Evolutionary conservation across 2,888 invertebrate genomes (phyloP), one percentile per base, ranked within the genome.

Genomic region (Drosophila pegasa): DNA sequence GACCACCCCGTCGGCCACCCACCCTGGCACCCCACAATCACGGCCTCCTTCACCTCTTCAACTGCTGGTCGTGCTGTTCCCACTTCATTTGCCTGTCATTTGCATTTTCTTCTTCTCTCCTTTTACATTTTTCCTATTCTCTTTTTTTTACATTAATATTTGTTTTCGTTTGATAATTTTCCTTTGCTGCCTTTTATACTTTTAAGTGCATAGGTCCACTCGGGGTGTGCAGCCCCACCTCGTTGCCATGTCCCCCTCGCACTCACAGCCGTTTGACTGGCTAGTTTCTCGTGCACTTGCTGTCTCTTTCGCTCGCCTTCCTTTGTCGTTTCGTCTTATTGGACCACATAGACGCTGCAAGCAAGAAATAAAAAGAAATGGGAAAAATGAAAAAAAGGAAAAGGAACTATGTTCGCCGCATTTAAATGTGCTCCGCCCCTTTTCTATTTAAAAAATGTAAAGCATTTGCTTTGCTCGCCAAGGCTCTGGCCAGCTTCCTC

Each of bases 381-480:
- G 16, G 7, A 38, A 12, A 20, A 29, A 61, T 22, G 33, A n/a
- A 66, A 68, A 22, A 37, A 67, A 52, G 61, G n/a, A 45, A 25
- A 57, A 54, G 58, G 62, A 51, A 45, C 68, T 61, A 64, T 62
- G 71, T 31, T 67, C 56, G 78, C 77, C 69, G 58, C 78, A 88
- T 90, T 89, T 81, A 87, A 89, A 89, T 89, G 84, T 89, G 90
- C 88, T 88, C 89, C 89, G 89, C 89, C 89, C 89, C 74, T 86
- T 89, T 90, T 89, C 90, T 87, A 88, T 87, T 88, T 80, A 69
- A 84, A 89, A 88, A 82, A 88, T 77, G 75, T 64, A 82, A 89
- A 87, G 81, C 78, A 80, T 71, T 84, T 80, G 63, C 71, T 50
- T 73, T 75, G 61, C 68, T 66, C 66, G 61, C 68, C 52, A 66